phyloP scores from a whole-genome alignment of 2,797 vertebrate genomes.

The Sebastiscus tertius region DNA sequence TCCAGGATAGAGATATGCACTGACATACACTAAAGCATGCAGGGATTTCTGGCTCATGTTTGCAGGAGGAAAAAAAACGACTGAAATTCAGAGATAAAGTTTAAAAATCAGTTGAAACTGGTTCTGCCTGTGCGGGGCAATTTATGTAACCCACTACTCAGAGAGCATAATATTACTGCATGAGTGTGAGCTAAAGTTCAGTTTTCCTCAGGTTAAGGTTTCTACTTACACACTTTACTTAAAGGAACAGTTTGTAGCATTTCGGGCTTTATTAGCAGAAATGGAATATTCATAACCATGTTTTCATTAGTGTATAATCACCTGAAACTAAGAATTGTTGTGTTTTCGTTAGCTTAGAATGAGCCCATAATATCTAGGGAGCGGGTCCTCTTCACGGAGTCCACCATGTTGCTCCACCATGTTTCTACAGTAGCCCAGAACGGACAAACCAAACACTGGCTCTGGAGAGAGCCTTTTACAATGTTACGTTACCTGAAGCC shows the following conservation, averaged over 20 bases:
- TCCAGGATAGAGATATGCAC: not conserved
- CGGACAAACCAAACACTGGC: too few relatives aligned
- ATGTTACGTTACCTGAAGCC: too few relatives aligned
- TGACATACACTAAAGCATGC: not conserved
- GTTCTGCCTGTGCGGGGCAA: not conserved
- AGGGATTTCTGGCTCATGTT: not conserved
- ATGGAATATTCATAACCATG: too few relatives aligned
- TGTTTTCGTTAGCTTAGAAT: too few relatives aligned
- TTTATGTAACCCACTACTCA: not conserved
- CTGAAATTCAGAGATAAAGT: not conserved
- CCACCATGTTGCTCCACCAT: too few relatives aligned
- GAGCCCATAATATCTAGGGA: too few relatives aligned
- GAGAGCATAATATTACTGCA: not conserved
- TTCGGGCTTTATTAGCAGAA: too few relatives aligned
- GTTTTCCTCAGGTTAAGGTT: not conserved
- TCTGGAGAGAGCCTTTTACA: too few relatives aligned
- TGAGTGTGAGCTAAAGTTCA: not conserved
- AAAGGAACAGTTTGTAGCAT: not conserved
- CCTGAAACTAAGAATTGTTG: too few relatives aligned
- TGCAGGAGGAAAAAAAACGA: not conserved
- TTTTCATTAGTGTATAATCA: too few relatives aligned
- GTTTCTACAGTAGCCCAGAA: too few relatives aligned
- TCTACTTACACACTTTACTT: not conserved
- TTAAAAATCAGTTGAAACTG: not conserved
- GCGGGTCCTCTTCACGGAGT: too few relatives aligned